Evolutionary conservation across 2,888 invertebrate species (phyloP), one percentile per base, ranked within the genome.

Genomic region (Thumatha senex): DNA sequence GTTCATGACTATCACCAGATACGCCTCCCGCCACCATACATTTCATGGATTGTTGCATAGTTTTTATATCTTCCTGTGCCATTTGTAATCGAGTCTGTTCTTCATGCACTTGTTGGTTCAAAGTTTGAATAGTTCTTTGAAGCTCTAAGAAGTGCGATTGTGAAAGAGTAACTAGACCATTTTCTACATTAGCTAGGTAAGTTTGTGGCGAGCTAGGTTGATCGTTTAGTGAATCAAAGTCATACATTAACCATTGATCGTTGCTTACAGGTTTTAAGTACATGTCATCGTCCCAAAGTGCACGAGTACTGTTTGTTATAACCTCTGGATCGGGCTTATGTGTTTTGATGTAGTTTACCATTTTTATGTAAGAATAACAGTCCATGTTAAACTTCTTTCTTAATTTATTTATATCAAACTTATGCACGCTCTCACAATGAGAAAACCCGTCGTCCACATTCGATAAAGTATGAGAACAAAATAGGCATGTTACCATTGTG

Each of bases 231-330:
- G 89, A 85, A 41, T 92, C 92, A 54, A 89, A 93, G 94, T 96
- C 97, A 78, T 94, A 96, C 94, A 95, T 96, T 38, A 98, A 82
- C 96, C 97, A 96, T 9, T 95, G 93, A 77, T 98, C 98, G 74
- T 95, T 93, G 56, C 94, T 93, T 4, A 94, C 92, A 0, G 98
- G 96, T 75, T 94, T 95, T 51, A 98, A 89, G 78, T 96, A 97
- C 63, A 93, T 93, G 48, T 97, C 96, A 67, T 94, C 94, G 10
- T 93, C 92, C 97, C 97, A 98, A 5, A 93, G 77, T 1, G 92
- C 86, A 54, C 85, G 80, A 40, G 88, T 82, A 12, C 93, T 78
- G 7, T 85, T 81, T 61, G 93, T 89, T 39, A 95, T 80, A 39
- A 92, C 90, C 53, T 93, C 92, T 0, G 95, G 84, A 44, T 83